Evolutionary conservation across 2,113 vertebrate species (phyloP), one percentile per base, ranked within the genome.

Genomic region (Todiramphus chloris): DNA sequence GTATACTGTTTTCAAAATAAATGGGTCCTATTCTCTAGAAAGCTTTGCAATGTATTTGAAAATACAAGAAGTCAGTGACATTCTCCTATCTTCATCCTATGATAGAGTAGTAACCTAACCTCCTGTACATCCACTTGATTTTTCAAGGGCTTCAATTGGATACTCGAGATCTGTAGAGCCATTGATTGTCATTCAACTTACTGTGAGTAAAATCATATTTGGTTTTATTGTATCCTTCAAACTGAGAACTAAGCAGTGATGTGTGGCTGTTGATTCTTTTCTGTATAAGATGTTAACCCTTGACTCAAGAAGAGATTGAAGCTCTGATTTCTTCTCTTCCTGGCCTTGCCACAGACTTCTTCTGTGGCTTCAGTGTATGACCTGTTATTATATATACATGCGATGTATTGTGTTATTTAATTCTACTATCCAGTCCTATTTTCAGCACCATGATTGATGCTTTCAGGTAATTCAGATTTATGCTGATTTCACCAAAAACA

Each of bases 61-160:
- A 95, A 56, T 41, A 43, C 21, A 48, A 35, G 60, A 77, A 90
- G 31, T 62, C 59, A 14, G 2, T 85, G 24, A 9, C 16, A 56
- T 86, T 60, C 19, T 69, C 16, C 18, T 83, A 4, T 55, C 44
- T 87, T 51, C 74, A 50, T 84, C 44, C 28, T 53, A 1, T 46
- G 56, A 21, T 16, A 9, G 25, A 74, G 37, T 81, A 72, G 31
- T 75, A 93, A 33, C 59, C 55, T 76, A 6, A 48, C 28, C 27
- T 88, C 35, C 72, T 11, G 1, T 66, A 58, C n/a, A 70, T 18
- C 15, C 41, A 60, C 46, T 90, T 90, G 67, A 87, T 95, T 86
- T 92, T 94, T 96, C 56, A 69, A 93, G 91, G 43, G 43, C n/a
- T 94, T 96, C 75, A 79, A 44, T 10, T 84, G 76, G 59, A 53